Conservation (phyloP, 2,797 vertebrate genomes). For the Halcyon leucocephala region DNA sequence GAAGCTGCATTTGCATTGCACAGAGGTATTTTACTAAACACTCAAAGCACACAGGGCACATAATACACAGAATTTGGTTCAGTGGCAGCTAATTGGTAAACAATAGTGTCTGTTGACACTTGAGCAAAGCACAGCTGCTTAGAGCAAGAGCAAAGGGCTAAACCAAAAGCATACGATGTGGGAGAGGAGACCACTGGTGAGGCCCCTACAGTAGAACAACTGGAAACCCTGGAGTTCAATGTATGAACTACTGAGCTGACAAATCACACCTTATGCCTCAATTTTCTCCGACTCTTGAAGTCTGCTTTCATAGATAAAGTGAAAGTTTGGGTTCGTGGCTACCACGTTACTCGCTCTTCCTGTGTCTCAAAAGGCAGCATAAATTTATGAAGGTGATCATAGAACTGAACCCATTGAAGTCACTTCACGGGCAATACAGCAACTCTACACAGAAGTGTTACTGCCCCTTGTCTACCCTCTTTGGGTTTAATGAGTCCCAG, state of each 20-base stretch:
- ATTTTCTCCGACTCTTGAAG: neutral
- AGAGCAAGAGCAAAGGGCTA: neutral
- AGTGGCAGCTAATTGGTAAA: neutral
- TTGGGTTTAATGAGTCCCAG: neutral
- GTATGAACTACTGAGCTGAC: neutral
- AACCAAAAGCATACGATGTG: neutral
- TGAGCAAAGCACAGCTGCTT: neutral
- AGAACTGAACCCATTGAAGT: neutral
- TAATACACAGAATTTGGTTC: neutral
- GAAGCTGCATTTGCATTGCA: neutral
- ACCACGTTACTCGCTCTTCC: neutral
- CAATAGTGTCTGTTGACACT: neutral
- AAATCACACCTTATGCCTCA: neutral
- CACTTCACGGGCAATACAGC: neutral
- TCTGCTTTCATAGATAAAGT: neutral
- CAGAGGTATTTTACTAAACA: neutral
- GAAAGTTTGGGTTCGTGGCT: neutral
- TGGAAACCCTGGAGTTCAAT: neutral
- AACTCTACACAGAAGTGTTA: neutral
- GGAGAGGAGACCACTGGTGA: neutral
- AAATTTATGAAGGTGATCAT: neutral
- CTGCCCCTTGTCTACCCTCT: neutral
- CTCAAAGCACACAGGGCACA: neutral
- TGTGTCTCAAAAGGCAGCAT: neutral
- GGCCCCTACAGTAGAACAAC: neutral